Base-by-base conservation (phyloP, 1,140 invertebrate species). In the Hermetia illucens region DNA sequence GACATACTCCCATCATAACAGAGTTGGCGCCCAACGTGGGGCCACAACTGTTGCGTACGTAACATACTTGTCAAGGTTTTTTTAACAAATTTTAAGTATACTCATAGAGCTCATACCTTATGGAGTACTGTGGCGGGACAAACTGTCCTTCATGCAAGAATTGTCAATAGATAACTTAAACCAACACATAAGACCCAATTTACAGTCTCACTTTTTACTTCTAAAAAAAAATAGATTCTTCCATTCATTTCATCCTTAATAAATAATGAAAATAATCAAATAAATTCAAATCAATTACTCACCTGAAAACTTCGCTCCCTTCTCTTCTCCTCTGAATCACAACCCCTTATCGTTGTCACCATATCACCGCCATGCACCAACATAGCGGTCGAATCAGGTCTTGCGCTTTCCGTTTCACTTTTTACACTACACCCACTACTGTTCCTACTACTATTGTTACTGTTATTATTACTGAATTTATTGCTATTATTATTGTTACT, bases 281-380 rank as follows among this genome's bases (percentile, higher is more conserved):
- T 41, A 41, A 20, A 17, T 42, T 42, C 35, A 31, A 38, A 17
- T 34, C 22, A 34, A 15, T 24, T 17, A 38, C 51, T 62, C 54
- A 59, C 56, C 56, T 59, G 56, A 47, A 59, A 59, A 48, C 56
- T 59, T 45, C 56, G 48, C 20, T 50, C 46, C 33, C 48, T 49
- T 35, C 53, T 52, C 33, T 59, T 59, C 46, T 58, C 55, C 34
- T 56, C 58, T 15, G 20, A 24, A 25, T 21, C 21, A 41, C 45
- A 45, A 37, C 51, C 52, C 27, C 49, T 50, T 42, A 52, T 50
- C 25, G 54, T 56, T 21, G 49, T 49, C 33, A 15, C 42, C 38
- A 47, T 5, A 35, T 35, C 33, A 35, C 17, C 21, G 16, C n/a
- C n/a, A n/a, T 35, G 33, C 27, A 40, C 34, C 44, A 52, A 47